A percentile compares a stretch with the other conserved stretches of the same genome.
phyloP scores from a whole-genome alignment of 2,113 vertebrate species.

The Cinclus cinclus region DNA sequence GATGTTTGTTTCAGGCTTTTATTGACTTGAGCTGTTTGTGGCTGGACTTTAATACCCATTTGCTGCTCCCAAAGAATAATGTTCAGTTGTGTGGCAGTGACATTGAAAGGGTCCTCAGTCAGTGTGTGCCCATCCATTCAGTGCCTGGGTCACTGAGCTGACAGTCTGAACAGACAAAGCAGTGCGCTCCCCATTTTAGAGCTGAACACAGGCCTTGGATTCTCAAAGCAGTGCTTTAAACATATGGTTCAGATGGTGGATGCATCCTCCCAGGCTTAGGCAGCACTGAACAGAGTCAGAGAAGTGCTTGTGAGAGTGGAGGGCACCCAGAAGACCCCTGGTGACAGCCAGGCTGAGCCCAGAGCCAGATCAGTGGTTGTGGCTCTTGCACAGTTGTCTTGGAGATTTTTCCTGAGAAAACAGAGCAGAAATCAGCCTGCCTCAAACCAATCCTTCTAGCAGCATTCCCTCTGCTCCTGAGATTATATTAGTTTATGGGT shows the following conservation, averaged over 20 bases:
- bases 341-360: neutral
- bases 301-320: fast-evolving
- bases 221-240: neutral
- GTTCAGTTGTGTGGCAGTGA: neutral
- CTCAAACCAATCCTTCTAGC: neutral
- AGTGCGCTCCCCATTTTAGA: neutral
- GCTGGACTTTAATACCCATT: neutral
- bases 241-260: neutral
- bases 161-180: neutral
- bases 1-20: neutral
- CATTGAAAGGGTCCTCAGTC: neutral
- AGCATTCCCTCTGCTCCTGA: neutral
- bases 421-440: neutral
- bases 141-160: neutral
- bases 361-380: neutral
- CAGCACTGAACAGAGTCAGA: neutral
- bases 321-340: neutral
- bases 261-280: fast-evolving
- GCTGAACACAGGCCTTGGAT: neutral
- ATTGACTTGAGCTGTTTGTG: neutral
- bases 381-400: neutral
- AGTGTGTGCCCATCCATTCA: neutral
- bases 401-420: neutral
- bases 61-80: neutral
- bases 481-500: slow-evolving; percentile 4